These are phyloP conservation scores for Drosophila kambysellisi DNA, from an alignment of 2,888 invertebrate species.

Conservation along the genomic window DNA sequence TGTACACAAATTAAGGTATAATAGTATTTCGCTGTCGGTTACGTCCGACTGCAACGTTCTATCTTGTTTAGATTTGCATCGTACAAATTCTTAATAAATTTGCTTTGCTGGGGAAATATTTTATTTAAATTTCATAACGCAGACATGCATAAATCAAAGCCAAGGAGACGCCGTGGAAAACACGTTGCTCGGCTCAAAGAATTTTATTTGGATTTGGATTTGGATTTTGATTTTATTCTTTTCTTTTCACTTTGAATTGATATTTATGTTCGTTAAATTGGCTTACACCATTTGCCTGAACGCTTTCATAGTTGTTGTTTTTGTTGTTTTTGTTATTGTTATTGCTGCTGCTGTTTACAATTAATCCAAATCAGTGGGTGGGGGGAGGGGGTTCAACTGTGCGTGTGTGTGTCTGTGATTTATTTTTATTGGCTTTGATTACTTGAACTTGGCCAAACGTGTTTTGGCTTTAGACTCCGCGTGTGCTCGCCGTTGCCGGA, in stretches of 20 bases:
- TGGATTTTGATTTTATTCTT: conserved; percentile 12
- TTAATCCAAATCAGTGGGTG: conserved; percentile 40
- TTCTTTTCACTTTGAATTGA: conserved; percentile 47
- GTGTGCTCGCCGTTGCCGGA: conserved; percentile 25
- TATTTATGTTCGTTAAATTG: conserved; percentile 70
- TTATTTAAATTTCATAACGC: conserved; percentile 49
- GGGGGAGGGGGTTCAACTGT: conserved; percentile 17
- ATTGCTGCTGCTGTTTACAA: conserved; percentile 39
- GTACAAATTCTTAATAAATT: conserved; percentile 64
- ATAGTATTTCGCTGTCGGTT: too few species aligned
- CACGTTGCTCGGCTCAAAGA: conserved; percentile 15
- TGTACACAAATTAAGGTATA: too few species aligned
- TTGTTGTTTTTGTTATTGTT: background rate
- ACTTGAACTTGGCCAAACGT: conserved; percentile 56
- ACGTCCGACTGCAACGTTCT: too few species aligned
- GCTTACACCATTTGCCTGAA: conserved; percentile 63
- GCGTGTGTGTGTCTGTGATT: conserved; percentile 43
- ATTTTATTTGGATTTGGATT: conserved; percentile 30
- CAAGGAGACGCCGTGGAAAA: conserved; percentile 8
- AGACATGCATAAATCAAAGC: conserved; percentile 65
- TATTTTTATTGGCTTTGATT: conserved; percentile 68
- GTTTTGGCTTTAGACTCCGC: conserved; percentile 31
- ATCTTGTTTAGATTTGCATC: background rate
- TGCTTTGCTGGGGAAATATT: conserved; percentile 67
- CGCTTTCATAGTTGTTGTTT: conserved; percentile 13